phyloP scores from a whole-genome alignment of 2,888 invertebrate genomes.

The Lucinisca nassula region DNA sequence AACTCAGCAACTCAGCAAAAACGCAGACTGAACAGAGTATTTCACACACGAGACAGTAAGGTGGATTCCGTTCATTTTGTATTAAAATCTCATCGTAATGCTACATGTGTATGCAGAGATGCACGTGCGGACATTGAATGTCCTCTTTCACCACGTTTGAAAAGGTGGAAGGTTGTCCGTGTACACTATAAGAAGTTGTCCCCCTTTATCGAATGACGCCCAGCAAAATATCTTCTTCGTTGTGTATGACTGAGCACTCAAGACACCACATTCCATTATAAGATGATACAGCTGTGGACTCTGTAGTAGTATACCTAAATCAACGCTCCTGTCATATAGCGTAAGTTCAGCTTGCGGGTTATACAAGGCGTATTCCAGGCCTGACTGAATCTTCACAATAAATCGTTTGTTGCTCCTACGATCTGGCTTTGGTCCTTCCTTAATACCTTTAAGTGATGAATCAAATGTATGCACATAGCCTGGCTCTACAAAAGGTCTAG shows the following conservation, averaged over 20 bases:
- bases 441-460: conserved; percentile 18
- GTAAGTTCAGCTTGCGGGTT: conserved; percentile 26
- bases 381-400: conserved; percentile 58
- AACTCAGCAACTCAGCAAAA: too few relatives aligned
- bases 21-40: too few relatives aligned
- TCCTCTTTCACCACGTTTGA: conserved; percentile 56
- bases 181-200: conserved; percentile 19
- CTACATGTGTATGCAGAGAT: too few relatives aligned
- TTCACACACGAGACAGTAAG: too few relatives aligned
- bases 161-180: conserved; percentile 44
- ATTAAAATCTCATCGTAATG: too few relatives aligned
- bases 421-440: conserved; percentile 41
- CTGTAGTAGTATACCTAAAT: conserved; percentile 26
- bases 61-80: too few relatives aligned
- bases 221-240: conserved; percentile 59
- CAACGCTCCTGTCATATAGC: conserved; percentile 49
- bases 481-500: not conserved
- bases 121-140: too few relatives aligned
- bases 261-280: conserved; percentile 42
- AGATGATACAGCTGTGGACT: conserved; percentile 34
- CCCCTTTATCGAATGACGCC: conserved; percentile 44
- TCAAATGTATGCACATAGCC: not conserved
- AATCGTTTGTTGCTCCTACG: conserved; percentile 14
- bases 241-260: conserved; percentile 17
- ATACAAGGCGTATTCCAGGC: conserved; percentile 37